These are phyloP conservation scores for Epirrhoe tristata DNA, from an alignment of 2,888 invertebrate genomes.

Conservation along the genomic window DNA sequence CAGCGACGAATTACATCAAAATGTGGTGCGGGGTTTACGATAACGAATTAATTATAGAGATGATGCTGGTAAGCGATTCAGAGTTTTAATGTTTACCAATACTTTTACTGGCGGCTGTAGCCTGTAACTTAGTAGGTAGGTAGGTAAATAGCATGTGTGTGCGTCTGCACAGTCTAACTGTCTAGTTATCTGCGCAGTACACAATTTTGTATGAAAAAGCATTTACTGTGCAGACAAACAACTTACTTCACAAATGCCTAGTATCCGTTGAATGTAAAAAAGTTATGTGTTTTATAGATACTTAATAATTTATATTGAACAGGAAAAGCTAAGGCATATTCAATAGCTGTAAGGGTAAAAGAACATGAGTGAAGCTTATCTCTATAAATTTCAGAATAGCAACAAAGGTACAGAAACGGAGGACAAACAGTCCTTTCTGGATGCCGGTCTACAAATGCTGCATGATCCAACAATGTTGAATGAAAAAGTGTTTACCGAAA, in stretches of 20 bases:
- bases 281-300: too few species aligned
- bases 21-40: constrained; percentile 15
- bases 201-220: too few species aligned
- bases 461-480: constrained; percentile 55
- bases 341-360: too few species aligned
- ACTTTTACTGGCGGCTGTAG: too few species aligned
- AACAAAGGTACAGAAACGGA: constrained; percentile 62
- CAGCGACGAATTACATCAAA: constrained; percentile 20
- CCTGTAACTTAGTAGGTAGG: neutral
- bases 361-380: neutral
- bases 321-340: too few species aligned
- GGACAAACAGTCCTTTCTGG: constrained; percentile 52
- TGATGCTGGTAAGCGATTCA: constrained; percentile 25
- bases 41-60: constrained; percentile 5
- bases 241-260: too few species aligned
- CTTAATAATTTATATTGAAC: too few species aligned
- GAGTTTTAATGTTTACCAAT: neutral
- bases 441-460: constrained; percentile 61
- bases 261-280: too few species aligned
- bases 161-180: too few species aligned
- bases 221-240: too few species aligned
- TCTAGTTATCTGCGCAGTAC: too few species aligned
- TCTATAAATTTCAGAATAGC: constrained; percentile 57
- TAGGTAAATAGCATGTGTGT: neutral
- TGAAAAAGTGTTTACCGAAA: constrained; percentile 47